A percentile compares a stretch with the other conserved stretches of the same genome.
Conservation (phyloP, 53 echinoderm and acorn worm genomes). For the Astropecten irregularis region DNA sequence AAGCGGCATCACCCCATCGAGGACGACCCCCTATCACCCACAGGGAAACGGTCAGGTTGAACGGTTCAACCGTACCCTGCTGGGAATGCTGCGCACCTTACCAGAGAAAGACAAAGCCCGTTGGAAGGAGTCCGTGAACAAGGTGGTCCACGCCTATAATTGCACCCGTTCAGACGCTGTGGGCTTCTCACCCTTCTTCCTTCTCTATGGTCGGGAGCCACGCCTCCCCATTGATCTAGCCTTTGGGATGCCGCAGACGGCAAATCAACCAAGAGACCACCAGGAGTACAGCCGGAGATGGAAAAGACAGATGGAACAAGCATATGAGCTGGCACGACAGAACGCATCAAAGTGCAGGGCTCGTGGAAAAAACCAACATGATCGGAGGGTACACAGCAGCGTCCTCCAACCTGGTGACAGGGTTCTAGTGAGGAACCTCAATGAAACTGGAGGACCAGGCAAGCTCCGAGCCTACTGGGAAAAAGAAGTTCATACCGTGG, state of each 20-base stretch:
- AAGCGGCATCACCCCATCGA: conserved; percentile 10
- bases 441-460: conserved; percentile 17
- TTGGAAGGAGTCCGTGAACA: conserved; percentile 45
- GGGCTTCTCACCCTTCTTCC: conserved; percentile 47
- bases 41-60: conserved; percentile 25
- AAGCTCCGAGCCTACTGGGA: conserved; percentile 41
- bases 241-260: neutral
- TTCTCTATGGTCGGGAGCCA: conserved; percentile 32
- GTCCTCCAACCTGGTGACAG: conserved; percentile 41
- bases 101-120: conserved; percentile 27
- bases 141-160: conserved; percentile 48
- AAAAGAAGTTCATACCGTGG: conserved; percentile 1
- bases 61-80: conserved; percentile 23
- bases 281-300: neutral
- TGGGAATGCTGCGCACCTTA: conserved; percentile 40
- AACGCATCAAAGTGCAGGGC: neutral
- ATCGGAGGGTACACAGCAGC: conserved; percentile 38
- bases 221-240: conserved; percentile 30
- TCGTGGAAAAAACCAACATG: conserved; percentile 25
- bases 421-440: conserved; percentile 4
- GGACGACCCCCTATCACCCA: conserved; percentile 64
- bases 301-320: conserved; percentile 35
- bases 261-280: neutral
- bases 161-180: conserved; percentile 24
- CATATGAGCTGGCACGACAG: conserved; percentile 8